A percentile compares a stretch with the other conserved stretches of the same genome.
Conservation (phyloP, 1,140 invertebrate species). For the Drosophila lacertosa region DNA sequence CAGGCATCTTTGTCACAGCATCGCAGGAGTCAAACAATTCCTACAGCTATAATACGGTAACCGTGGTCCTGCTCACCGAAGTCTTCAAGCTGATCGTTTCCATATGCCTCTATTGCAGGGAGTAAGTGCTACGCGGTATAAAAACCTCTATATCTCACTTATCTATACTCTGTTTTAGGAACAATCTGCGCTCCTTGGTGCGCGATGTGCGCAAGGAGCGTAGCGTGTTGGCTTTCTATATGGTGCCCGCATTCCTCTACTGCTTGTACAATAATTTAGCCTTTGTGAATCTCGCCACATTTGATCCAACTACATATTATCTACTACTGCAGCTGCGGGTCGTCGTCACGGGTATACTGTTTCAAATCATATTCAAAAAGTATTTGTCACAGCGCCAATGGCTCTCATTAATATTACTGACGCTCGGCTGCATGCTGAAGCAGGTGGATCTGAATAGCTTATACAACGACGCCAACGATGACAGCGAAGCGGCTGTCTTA, state of each 20-base stretch:
- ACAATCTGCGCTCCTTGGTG: slow-evolving; percentile 84
- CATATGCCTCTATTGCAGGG: slow-evolving; percentile 88
- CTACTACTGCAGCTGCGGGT: slow-evolving; percentile 96
- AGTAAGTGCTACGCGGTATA: slow-evolving; percentile 84
- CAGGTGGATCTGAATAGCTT: slow-evolving; percentile 89
- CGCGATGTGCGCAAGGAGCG: slow-evolving; percentile 86
- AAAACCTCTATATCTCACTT: neutral
- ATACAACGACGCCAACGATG: slow-evolving; percentile 71
- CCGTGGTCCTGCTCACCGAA: slow-evolving; percentile 95
- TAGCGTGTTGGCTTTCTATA: slow-evolving; percentile 92
- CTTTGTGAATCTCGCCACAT: slow-evolving; percentile 94
- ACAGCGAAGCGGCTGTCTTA: slow-evolving; percentile 56
- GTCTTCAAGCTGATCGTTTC: slow-evolving; percentile 92
- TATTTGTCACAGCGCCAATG: slow-evolving; percentile 93
- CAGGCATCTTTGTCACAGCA: slow-evolving; percentile 95
- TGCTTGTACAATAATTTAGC: slow-evolving; percentile 98
- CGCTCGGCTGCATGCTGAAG: slow-evolving; percentile 96
- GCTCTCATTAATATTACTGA: slow-evolving; percentile 94
- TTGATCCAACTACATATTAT: slow-evolving; percentile 98
- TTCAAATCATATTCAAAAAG: slow-evolving; percentile 95
- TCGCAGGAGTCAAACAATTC: slow-evolving; percentile 92
- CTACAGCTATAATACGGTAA: slow-evolving; percentile 94
- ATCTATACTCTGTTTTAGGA: slow-evolving; percentile 85
- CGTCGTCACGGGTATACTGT: slow-evolving; percentile 95
- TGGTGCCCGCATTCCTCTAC: slow-evolving; percentile 95